Evolutionary conservation across 2,797 vertebrate species (phyloP).

Genomic region (Heteromormyrus szaboi): DNA sequence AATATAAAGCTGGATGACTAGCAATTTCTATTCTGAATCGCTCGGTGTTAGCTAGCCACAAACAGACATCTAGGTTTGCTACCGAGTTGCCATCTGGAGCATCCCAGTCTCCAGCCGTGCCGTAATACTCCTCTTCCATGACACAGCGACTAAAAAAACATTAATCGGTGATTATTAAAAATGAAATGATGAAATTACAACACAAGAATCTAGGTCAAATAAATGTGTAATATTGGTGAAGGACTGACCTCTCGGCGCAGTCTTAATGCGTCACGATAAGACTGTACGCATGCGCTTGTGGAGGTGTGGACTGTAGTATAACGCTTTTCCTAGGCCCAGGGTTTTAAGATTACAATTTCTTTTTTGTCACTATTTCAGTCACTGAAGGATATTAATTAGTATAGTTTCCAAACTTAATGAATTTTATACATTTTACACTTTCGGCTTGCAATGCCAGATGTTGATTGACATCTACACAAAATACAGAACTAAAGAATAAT

Average conservation of each 20-base stretch:
- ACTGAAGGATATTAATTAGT: not conserved
- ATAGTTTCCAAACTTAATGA: not conserved
- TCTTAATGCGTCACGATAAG: conserved; percentile 3
- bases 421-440: not conserved
- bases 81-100: conserved; percentile 43
- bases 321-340: not conserved
- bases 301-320: not conserved
- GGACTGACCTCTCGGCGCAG: conserved; percentile 3
- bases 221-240: not conserved
- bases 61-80: not conserved
- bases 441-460: not conserved
- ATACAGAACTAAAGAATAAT: not conserved
- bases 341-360: not conserved
- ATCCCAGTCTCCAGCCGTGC: conserved; percentile 59
- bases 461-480: not conserved
- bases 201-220: not conserved
- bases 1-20: not conserved
- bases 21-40: not conserved
- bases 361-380: not conserved
- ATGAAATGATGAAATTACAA: not conserved
- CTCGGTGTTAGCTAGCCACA: not conserved
- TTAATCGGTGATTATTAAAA: conserved; percentile 8
- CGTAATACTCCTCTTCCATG: conserved; percentile 67
- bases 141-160: conserved; percentile 16
- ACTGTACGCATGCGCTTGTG: not conserved